Percentiles rank a stretch among this genome's conserved stretches.
Evolutionary conservation across 2,113 vertebrate species (phyloP).

Genomic region (Lichenostomus cassidix): DNA sequence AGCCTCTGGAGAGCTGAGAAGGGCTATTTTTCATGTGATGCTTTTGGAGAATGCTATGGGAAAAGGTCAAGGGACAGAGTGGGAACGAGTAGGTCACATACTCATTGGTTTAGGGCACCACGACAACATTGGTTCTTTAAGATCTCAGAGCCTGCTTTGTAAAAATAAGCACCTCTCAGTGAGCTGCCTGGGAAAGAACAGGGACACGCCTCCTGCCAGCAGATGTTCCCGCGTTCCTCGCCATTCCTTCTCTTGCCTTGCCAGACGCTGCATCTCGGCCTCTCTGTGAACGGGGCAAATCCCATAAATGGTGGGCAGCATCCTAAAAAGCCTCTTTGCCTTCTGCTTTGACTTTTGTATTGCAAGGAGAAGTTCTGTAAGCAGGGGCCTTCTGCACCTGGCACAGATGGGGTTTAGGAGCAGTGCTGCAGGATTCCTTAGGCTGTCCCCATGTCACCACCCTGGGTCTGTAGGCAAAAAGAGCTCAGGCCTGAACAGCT

Average conservation of each 20-base stretch:
- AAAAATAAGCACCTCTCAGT: conserved; percentile 56
- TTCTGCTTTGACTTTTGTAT: neutral
- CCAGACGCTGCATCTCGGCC: accelerated
- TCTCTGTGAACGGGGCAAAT: neutral
- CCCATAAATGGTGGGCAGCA: neutral
- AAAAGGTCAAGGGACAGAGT: conserved; percentile 65
- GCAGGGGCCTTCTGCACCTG: neutral
- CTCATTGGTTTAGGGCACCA: conserved; percentile 54
- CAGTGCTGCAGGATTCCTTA: neutral
- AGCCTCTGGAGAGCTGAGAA: conserved; percentile 41
- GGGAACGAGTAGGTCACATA: conserved; percentile 60
- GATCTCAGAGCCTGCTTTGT: conserved; percentile 49
- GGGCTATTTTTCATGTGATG: conserved; percentile 50
- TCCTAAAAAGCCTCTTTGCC: neutral
- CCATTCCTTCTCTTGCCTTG: neutral
- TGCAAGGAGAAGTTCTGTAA: neutral
- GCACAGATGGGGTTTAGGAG: neutral
- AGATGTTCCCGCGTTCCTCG: neutral
- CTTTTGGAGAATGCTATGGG: conserved; percentile 63
- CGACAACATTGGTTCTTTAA: conserved; percentile 21
- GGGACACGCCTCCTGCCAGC: neutral
- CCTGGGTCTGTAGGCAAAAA: neutral
- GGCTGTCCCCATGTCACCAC: accelerated
- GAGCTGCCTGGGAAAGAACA: conserved; percentile 52
- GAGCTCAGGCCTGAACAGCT: neutral